Base-by-base conservation (phyloP, 2,113 vertebrate species). In the Chlorodrepanis virens region DNA sequence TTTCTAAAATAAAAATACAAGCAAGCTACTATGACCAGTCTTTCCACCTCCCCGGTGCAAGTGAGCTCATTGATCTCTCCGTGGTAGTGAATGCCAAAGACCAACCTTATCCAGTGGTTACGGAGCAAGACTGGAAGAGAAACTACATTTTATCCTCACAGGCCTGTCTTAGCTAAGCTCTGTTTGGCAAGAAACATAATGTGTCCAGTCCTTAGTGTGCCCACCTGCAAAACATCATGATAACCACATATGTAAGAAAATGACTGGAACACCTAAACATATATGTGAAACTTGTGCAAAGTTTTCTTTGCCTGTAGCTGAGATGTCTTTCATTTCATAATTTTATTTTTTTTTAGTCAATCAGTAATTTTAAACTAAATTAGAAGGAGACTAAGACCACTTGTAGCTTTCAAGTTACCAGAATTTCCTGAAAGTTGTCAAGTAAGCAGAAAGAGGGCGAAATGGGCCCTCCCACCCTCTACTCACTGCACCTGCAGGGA, bases 1-100 rank as follows among this genome's bases (percentile, higher is more conserved):
- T 89, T 76, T n/a, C 81, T 91, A 87, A 90, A 84, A 68, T 59
- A 35, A 92, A 94, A 93, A 77, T 52, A 64, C 56, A 52, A 75
- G 59, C 45, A 83, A 87, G 52, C 14, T 50, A 14, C 78, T 65
- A 33, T 76, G 68, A 31, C 57, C 45, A 72, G 12, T 47, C 45
- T 83, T 95, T 57, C 81, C n/a, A 65, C 31, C 18, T 83, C 47
- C 67, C 14, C 1, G 0, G 40, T 37, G 57, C 63, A 84, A 93
- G 45, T 37, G 24, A 72, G 8, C 11, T 87, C 45, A 70, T 6
- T 53, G 74, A 61, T 87, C 35, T 93, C 87, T 50, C 81, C 29
- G 4, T 60, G 40, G 67, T 49, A 72, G 10, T 18, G 29, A 72
- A 65, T 72, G 42, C 21, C 50, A 61, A 79, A 77, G 57, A 61